Evolutionary conservation across 2,888 invertebrate genomes (phyloP), one percentile per base, ranked within the genome.

Genomic region (Polyommatus icarus): DNA sequence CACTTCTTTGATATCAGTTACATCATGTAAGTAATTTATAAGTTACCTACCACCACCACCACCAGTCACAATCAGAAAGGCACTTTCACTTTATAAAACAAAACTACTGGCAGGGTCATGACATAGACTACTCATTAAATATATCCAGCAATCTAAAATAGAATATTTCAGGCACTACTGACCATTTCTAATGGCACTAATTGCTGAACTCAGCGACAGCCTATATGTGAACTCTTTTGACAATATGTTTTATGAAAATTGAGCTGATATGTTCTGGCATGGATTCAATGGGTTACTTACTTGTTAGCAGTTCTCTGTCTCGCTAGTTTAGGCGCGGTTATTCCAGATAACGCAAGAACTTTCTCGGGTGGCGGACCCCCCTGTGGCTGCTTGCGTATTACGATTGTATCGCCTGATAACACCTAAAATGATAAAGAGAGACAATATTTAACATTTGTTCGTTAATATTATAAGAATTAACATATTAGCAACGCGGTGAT

Each of bases 341-440:
- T 96, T 88, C 98, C 98, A 54, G 98, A 98, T 83, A 99, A 96
- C 81, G 97, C 97, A 77, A 99, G 95, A 82, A 97, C 97, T 91
- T 97, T 97, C 92, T 99, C 99, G 80, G 97, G 98, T 76, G 97
- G 97, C 71, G 99, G 99, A 59, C 98, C 98, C 24, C 98, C 98
- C 87, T 96, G 96, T 0, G 97, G 97, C 81, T 96, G 95, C 80
- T 96, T 98, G 86, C 99, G 95, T 84, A 99, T 97, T 76, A 99
- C 96, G 79, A 99, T 96, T 79, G 99, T 97, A 93, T 99, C 99
- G 79, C 99, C 99, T 80, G 99, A 99, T 80, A 98, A 95, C 81
- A 99, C 97, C 99, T 99, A 84, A 71, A 83, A 83, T 79, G 78
- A 83, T 75, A 72, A 54, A 72, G 29, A 59, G 36, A 71, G 77